Evolutionary conservation across 2,113 vertebrate genomes (phyloP).

Genomic region (Peromyscus maniculatus): DNA sequence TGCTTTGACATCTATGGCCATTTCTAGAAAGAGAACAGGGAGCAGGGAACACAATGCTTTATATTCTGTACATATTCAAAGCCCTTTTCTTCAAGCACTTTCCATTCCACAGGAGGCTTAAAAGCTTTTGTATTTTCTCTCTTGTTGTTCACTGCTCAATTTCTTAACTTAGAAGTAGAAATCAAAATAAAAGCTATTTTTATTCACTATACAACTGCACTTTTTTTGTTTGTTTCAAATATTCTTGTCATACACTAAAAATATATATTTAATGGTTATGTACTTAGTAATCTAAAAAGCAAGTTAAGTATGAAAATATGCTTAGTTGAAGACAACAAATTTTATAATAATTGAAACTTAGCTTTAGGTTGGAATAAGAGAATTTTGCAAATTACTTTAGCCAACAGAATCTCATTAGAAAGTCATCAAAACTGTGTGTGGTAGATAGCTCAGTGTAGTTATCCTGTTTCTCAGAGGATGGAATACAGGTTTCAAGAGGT

Average conservation of each 20-base stretch:
- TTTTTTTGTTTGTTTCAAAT: background rate
- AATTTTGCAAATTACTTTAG: background rate
- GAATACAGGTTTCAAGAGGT: background rate
- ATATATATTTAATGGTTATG: background rate
- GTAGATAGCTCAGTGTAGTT: background rate
- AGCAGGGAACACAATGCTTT: background rate
- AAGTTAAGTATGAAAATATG: background rate
- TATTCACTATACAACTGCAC: background rate
- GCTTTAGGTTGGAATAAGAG: background rate
- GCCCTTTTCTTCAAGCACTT: background rate
- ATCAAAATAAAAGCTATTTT: constrained; percentile 51
- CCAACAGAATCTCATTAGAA: background rate
- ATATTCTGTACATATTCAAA: background rate
- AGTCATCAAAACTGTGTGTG: background rate
- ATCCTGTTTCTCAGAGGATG: background rate
- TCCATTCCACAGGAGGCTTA: background rate
- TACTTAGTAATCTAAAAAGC: background rate
- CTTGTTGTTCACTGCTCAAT: constrained; percentile 21
- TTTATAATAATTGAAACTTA: background rate
- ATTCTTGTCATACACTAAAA: background rate
- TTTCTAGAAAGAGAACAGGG: background rate
- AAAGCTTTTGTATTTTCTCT: constrained; percentile 50
- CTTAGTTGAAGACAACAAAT: background rate
- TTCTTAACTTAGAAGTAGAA: constrained; percentile 54
- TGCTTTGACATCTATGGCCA: background rate